Evolutionary conservation across 2,888 invertebrate genomes (phyloP), one percentile per base, ranked within the genome.

Genomic region (Torymus tubicola): DNA sequence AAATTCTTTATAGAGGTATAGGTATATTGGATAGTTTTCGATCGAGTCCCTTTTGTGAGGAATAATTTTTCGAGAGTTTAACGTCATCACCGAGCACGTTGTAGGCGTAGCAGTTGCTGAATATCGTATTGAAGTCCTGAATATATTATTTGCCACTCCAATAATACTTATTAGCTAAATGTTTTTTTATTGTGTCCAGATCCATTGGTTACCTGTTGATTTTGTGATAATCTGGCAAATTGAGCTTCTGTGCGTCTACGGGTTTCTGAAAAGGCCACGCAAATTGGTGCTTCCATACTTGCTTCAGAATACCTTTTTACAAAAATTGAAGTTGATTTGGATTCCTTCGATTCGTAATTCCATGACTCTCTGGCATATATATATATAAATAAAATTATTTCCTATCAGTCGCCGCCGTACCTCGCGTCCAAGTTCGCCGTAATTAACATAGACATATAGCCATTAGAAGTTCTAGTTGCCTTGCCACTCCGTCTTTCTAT

Each of bases 251-350:
- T 75, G 99, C 96, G 92, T 99, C 99, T 82, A 99, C 99, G 75
- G 99, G 99, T 91, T 96, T 96, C 87, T 97, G 97, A 91, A 99
- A 99, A 75, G 99, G 99, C 99, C 99, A 99, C 63, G 99, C 96
- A 92, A 98, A 98, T 90, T 97, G 96, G 92, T 99, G 99, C 92
- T 98, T 99, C 97, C 97, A 97, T 84, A 99, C 96, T 87, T 97
- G 96, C 92, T 98, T 98, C 92, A 99, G 94, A 75, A 99, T 98
- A 89, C 96, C 96, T 92, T 98, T 98, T 89, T 96, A 95, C 84
- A 99, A 93, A 92, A 96, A 99, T 92, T 97, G 96, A 85, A 97
- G 92, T 91, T 98, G 98, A 92, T 99, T 99, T 81, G 99, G 99
- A 89, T 96, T 93, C 85, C 98, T 95, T 85, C 98, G n/a, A n/a